Percentiles rank a stretch among this genome's conserved stretches.
phyloP scores from a whole-genome alignment of 1,140 invertebrate species.

The Drosophila parvula region DNA sequence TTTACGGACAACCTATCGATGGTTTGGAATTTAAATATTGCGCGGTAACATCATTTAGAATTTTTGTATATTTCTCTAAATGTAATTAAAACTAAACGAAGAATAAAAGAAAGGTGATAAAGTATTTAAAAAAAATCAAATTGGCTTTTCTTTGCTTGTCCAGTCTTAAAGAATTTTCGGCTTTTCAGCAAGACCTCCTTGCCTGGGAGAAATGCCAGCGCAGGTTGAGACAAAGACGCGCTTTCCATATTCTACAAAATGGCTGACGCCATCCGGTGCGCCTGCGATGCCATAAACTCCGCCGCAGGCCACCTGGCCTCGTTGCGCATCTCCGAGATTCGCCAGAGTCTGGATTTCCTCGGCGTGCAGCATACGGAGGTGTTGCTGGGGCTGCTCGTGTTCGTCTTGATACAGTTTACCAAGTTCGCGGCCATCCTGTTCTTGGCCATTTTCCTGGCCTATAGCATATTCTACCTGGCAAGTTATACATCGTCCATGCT shows the following conservation, averaged over 20 bases:
- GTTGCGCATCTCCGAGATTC: conserved; percentile 41
- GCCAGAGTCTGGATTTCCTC: conserved; percentile 55
- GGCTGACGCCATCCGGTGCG: conserved; percentile 13
- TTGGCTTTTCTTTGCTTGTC: conserved; percentile 11
- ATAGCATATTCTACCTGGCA: conserved; percentile 67
- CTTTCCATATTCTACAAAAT: conserved; percentile 44
- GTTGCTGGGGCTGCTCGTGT: conserved; percentile 41
- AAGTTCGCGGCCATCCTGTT: conserved; percentile 57
- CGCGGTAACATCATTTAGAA: not conserved
- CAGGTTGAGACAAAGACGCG: not conserved
- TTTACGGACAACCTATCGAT: not conserved
- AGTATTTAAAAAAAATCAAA: not conserved
- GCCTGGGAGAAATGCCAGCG: conserved; percentile 30
- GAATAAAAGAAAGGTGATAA: too few species aligned
- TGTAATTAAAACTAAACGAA: too few species aligned
- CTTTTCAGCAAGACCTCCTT: not conserved
- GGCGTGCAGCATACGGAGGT: conserved; percentile 56
- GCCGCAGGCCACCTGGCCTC: conserved; percentile 29
- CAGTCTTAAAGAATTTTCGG: not conserved
- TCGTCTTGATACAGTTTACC: conserved; percentile 62
- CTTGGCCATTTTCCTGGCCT: conserved; percentile 49
- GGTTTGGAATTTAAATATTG: not conserved
- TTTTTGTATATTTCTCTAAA: too few species aligned
- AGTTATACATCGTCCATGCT: not conserved
- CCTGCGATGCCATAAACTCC: conserved; percentile 5